Evolutionary conservation across 2,888 invertebrate genomes (phyloP).

Genomic region (Drosophila monieri): DNA sequence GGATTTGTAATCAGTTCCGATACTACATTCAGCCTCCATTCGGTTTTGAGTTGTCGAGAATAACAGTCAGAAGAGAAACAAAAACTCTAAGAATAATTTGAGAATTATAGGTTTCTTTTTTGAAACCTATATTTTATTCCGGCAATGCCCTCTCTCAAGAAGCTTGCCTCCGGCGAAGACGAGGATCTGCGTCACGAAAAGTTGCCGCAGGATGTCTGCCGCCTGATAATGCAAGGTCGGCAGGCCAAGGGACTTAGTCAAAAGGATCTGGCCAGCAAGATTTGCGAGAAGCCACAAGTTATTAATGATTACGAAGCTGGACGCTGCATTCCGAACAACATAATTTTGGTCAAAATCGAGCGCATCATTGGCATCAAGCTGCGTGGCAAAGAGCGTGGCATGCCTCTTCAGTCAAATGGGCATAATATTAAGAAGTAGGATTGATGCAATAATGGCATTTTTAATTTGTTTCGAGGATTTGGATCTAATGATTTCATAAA

Average conservation of each 20-base stretch:
- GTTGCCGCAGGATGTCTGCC: slow-evolving; percentile 17
- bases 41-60: not conserved
- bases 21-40: slow-evolving; percentile 4
- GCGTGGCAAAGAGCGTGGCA: slow-evolving; percentile 18
- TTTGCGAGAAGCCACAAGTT: slow-evolving; percentile 18
- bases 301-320: slow-evolving; percentile 24
- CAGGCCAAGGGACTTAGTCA: slow-evolving; percentile 27
- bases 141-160: not conserved
- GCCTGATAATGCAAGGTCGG: slow-evolving; percentile 16
- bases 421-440: slow-evolving; percentile 4
- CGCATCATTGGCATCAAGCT: slow-evolving; percentile 31
- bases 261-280: slow-evolving; percentile 29
- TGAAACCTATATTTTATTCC: not conserved
- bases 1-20: slow-evolving; percentile 38
- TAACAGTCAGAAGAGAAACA: not conserved
- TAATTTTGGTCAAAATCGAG: slow-evolving; percentile 21
- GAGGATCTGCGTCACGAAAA: slow-evolving; percentile 15
- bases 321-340: slow-evolving; percentile 17
- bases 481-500: too few species aligned
- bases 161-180: slow-evolving; percentile 1
- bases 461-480: too few species aligned
- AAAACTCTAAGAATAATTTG: not conserved
- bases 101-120: not conserved
- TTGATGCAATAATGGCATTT: too few species aligned
- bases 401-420: slow-evolving; percentile 10